A percentile compares a stretch with the other conserved stretches of the same genome.
phyloP scores from a whole-genome alignment of 1,140 invertebrate genomes.

The Himalopsyche phryganea region DNA sequence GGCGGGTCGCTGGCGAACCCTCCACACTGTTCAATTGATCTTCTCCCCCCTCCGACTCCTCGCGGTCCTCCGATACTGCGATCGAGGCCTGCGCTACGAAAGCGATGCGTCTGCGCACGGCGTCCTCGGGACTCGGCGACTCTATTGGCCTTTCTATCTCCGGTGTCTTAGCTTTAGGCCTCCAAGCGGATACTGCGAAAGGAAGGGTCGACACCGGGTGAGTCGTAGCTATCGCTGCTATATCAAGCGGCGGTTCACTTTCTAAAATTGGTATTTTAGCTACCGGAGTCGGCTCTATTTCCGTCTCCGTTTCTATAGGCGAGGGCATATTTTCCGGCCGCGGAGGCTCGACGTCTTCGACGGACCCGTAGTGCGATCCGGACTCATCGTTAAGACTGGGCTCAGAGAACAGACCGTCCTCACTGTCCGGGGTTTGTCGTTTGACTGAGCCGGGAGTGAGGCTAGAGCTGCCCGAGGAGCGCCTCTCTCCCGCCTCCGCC shows the following conservation, averaged over 20 bases:
- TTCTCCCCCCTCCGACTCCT: conserved; percentile 34
- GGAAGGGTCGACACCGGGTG: conserved; percentile 47
- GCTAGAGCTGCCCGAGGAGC: conserved; percentile 26
- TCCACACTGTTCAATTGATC: conserved; percentile 28
- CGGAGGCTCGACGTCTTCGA: conserved; percentile 24
- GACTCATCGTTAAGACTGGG: conserved; percentile 28
- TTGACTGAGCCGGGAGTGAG: conserved; percentile 29
- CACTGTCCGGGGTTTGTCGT: conserved; percentile 22
- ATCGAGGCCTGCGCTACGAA: conserved; percentile 46
- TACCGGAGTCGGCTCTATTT: conserved; percentile 15
- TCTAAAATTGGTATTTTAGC: conserved; percentile 11
- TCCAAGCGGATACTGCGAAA: conserved; percentile 49
- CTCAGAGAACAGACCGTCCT: conserved; percentile 23
- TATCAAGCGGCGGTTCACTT: conserved; percentile 16
- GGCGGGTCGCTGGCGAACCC: conserved; percentile 39
- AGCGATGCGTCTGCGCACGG: conserved; percentile 44
- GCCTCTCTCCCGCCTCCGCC: conserved; percentile 10
- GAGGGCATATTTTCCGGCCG: conserved; percentile 8
- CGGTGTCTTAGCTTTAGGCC: conserved; percentile 37
- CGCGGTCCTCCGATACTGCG: conserved; percentile 43
- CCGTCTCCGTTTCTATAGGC: background rate
- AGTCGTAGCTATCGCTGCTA: conserved; percentile 44
- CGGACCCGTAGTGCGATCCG: conserved; percentile 29
- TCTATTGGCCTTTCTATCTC: conserved; percentile 48
- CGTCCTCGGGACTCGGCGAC: conserved; percentile 45